Percentiles rank a stretch among this genome's conserved stretches.
Conservation (phyloP, 2,888 invertebrate species). For the Drosophila flavopinicola region DNA sequence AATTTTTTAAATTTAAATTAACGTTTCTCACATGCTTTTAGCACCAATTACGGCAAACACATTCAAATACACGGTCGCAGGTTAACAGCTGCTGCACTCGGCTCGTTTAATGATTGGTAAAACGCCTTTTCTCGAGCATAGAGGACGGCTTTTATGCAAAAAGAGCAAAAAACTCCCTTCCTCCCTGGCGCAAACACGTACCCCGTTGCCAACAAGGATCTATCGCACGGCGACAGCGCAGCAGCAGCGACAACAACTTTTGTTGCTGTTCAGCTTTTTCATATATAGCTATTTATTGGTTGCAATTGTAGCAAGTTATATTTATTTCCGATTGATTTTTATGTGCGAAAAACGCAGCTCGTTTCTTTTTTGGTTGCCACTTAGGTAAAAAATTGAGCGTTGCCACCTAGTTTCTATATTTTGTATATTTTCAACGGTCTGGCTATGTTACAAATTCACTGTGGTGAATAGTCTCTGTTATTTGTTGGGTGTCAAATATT, state of each 20-base stretch:
- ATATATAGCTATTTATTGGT: constrained; percentile 54
- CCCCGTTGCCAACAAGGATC: constrained; percentile 72
- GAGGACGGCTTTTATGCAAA: constrained; percentile 73
- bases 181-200: constrained; percentile 57
- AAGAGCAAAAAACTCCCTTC: constrained; percentile 63
- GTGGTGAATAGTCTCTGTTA: background rate
- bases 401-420: constrained; percentile 34
- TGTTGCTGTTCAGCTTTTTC: constrained; percentile 66
- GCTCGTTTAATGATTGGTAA: constrained; percentile 34
- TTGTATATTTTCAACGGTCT: constrained; percentile 16
- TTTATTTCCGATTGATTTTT: constrained; percentile 65
- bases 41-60: constrained; percentile 46
- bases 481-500: background rate
- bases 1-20: constrained; percentile 52
- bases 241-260: constrained; percentile 71
- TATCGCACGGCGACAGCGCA: constrained; percentile 71
- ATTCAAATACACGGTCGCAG: constrained; percentile 33
- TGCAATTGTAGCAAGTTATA: constrained; percentile 52
- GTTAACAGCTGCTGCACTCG: constrained; percentile 60
- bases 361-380: constrained; percentile 60
- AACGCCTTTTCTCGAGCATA: constrained; percentile 61
- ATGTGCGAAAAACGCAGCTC: constrained; percentile 62
- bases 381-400: constrained; percentile 27
- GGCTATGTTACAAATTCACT: constrained; percentile 3
- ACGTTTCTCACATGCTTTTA: constrained; percentile 49